Base-by-base conservation (phyloP, 2,113 vertebrate species). In the Corydoras sp. region DNA sequence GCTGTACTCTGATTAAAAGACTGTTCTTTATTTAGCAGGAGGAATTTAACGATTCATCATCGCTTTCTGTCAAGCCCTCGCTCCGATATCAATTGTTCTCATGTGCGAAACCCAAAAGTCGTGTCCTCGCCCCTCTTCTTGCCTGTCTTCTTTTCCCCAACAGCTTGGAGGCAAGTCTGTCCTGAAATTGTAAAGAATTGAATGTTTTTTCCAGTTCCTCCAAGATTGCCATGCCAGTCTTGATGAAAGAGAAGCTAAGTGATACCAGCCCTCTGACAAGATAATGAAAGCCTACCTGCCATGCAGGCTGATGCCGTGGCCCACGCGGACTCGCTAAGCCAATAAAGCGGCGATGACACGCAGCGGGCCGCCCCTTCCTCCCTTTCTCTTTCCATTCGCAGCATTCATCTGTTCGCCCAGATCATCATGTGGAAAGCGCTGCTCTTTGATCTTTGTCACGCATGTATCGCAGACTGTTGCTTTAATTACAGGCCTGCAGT, bases 231-330 rank as follows among this genome's bases (percentile, higher is more conserved):
- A 59, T 68, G 60, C 29, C 62, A 75, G 35, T 2, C 24, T 54
- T 74, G 60, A 71, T 58, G 48, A 77, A 76, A 73, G 56, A 56
- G 68, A 13, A 49, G 59, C 15, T 50, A 69, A 68, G 61, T 60
- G 58, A 49, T 68, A 69, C 7, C 55, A 62, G 63, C 50, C 77
- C 61, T 24, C 51, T 35, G 67, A 65, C 62, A 60, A 66, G 65
- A 64, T 53, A 75, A 65, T 30, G 58, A 54, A 67, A 71, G 73
- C 71, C 72, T 77, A 56, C 50, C 61, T 59, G 15, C 35, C 64
- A 53, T 30, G 30, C 71, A 60, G n/a, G 50, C 56, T 49, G 56
- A 35, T 3, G 9, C 61, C 13, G 13, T 50, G n/a, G 50, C 43
- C 30, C 71, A 60, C 8, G 29, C 54, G 66, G 71, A 49, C 48